phyloP scores from a whole-genome alignment of 2,888 invertebrate species.

The Gerris lacustris region DNA sequence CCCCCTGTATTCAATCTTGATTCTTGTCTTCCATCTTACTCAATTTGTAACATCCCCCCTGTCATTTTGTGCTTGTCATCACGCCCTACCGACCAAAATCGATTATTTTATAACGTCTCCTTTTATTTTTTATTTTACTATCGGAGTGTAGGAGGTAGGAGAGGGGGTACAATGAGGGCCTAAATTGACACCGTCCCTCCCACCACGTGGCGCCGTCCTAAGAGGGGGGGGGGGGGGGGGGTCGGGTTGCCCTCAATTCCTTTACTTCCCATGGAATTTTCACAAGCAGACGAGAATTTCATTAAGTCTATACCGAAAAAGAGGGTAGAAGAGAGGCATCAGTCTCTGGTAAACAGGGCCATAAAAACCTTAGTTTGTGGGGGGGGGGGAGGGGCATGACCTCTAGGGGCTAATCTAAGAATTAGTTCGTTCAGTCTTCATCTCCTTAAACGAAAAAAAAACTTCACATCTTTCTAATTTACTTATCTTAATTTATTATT shows the following conservation, averaged over 20 bases:
- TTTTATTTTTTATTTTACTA: too few species aligned
- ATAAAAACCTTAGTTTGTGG: not conserved
- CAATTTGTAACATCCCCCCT: too few species aligned
- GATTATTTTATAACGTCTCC: too few species aligned
- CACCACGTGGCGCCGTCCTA: constrained; percentile 2
- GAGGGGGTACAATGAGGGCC: too few species aligned
- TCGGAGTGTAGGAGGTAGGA: too few species aligned
- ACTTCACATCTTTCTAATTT: not conserved
- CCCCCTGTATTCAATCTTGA: too few species aligned
- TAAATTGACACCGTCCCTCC: not conserved
- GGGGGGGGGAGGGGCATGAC: not conserved
- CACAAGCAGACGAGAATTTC: not conserved
- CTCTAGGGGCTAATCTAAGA: not conserved
- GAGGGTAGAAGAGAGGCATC: not conserved
- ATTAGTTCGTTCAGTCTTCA: not conserved
- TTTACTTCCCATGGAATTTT: not conserved
- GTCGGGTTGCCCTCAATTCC: not conserved
- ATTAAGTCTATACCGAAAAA: not conserved
- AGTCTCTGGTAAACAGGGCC: not conserved
- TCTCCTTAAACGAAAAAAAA: not conserved
- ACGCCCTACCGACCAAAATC: too few species aligned
- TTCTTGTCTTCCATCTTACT: too few species aligned
- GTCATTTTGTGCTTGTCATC: too few species aligned
- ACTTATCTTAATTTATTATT: not conserved
- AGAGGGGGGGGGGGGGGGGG: not conserved